These are phyloP conservation scores for Dascyllus trimaculatus DNA, from an alignment of 2,113 vertebrate genomes.

Conservation along the genomic window DNA sequence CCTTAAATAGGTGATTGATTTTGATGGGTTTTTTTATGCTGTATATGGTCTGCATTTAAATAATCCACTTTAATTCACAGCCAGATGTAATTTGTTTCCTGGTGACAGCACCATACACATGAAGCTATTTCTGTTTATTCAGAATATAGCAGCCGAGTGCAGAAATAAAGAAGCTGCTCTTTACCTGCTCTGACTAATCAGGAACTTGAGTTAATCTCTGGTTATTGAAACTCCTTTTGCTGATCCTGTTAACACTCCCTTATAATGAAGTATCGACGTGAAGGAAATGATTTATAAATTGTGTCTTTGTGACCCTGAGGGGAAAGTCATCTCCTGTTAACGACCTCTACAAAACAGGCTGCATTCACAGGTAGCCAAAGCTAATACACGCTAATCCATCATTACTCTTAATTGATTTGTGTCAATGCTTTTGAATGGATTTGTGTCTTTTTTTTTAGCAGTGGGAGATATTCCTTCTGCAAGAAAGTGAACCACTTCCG, in stretches of 20 bases:
- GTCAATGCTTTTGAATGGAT: constrained; percentile 39
- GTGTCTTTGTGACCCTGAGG: constrained; percentile 26
- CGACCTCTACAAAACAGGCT: background rate
- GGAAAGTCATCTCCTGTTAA: constrained; percentile 37
- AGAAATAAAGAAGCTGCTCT: constrained; percentile 6
- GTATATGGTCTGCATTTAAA: background rate
- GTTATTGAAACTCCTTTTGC: background rate
- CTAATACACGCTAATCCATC: constrained; percentile 1
- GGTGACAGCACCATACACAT: constrained; percentile 10
- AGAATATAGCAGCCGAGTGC: background rate
- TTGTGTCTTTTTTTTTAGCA: constrained; percentile 9
- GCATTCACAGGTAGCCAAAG: constrained; percentile 15
- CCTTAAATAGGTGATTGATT: too few relatives aligned
- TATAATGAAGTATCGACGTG: constrained; percentile 44
- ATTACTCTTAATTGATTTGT: constrained; percentile 44
- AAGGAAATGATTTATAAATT: constrained; percentile 44
- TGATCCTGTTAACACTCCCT: constrained; percentile 19
- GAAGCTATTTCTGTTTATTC: background rate
- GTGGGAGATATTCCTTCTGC: background rate
- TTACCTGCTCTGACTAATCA: background rate
- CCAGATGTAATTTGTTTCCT: constrained; percentile 19
- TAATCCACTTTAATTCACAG: constrained; percentile 38
- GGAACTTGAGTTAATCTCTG: background rate
- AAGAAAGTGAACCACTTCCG: background rate
- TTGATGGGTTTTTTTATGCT: too few relatives aligned